Percentiles rank a stretch among this genome's conserved stretches.
These are phyloP conservation scores for Tachina fera DNA, from an alignment of 2,888 invertebrate species.

Conservation along the genomic window DNA sequence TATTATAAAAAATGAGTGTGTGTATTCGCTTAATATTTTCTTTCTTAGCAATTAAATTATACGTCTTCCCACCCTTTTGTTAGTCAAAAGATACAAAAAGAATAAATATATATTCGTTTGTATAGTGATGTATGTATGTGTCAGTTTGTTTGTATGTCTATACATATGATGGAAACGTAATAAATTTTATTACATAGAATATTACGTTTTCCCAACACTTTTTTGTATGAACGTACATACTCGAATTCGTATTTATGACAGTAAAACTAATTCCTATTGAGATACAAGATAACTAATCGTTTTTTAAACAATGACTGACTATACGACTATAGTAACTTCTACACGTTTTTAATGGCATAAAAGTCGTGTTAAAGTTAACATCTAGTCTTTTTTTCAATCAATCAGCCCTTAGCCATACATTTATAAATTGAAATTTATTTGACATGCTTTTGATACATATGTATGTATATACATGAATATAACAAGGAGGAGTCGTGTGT, in stretches of 20 bases:
- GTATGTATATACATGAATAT: too few relatives aligned
- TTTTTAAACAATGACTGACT: not conserved
- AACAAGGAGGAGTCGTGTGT: not conserved
- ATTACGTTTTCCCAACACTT: not conserved
- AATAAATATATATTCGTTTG: not conserved
- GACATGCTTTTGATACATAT: not conserved
- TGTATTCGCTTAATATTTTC: too few relatives aligned
- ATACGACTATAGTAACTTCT: not conserved
- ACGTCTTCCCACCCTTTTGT: not conserved
- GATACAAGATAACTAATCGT: not conserved
- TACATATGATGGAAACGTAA: not conserved
- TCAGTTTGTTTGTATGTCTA: not conserved
- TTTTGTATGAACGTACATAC: not conserved
- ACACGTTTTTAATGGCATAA: not conserved
- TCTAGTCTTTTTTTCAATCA: not conserved
- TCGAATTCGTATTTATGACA: not conserved
- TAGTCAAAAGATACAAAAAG: not conserved
- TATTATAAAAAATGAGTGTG: too few relatives aligned
- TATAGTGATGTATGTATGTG: not conserved
- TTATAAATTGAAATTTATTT: conserved; percentile 14
- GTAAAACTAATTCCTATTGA: conserved; percentile 4
- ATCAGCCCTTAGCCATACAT: not conserved
- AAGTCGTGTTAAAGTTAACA: not conserved
- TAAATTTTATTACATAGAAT: not conserved
- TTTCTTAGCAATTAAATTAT: too few relatives aligned